These are phyloP conservation scores for Salvelinus fontinalis DNA, from an alignment of 2,113 vertebrate species.

Conservation along the genomic window DNA sequence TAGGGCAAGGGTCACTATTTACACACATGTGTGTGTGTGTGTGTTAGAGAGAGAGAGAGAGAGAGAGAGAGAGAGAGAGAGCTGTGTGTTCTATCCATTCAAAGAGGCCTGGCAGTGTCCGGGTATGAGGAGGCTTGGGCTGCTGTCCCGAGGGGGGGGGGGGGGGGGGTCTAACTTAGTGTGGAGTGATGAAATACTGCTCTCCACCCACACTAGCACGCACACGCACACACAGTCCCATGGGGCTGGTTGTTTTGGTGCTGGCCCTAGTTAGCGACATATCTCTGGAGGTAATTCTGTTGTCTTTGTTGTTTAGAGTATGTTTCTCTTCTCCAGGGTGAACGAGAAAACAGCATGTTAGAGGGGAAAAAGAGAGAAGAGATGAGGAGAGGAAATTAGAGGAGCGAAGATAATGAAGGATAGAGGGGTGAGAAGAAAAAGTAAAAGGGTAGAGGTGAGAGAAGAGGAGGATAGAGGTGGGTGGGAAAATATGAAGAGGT, in stretches of 20 bases:
- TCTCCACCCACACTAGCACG: background rate
- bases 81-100: constrained; percentile 3
- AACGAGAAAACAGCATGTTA: background rate
- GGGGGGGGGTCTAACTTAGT: constrained; percentile 11
- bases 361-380: too few relatives aligned
- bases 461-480: too few relatives aligned
- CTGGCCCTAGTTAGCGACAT: background rate
- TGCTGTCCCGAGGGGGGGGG: constrained; percentile 9
- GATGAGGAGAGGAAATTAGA: too few relatives aligned
- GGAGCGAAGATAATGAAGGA: too few relatives aligned
- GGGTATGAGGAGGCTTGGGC: constrained; percentile 13
- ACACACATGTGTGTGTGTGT: background rate
- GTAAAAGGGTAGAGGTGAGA: too few relatives aligned
- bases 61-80: too few relatives aligned
- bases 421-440: too few relatives aligned
- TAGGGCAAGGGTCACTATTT: background rate
- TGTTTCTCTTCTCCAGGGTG: background rate
- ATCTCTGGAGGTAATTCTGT: too few relatives aligned
- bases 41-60: background rate
- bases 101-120: constrained; percentile 5
- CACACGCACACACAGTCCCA: background rate
- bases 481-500: too few relatives aligned
- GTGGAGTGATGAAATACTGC: constrained; percentile 31
- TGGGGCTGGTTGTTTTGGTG: background rate
- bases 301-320: too few relatives aligned